These are phyloP conservation scores for Trinectes maculatus DNA, from an alignment of 2,113 vertebrate genomes.

Conservation along the genomic window DNA sequence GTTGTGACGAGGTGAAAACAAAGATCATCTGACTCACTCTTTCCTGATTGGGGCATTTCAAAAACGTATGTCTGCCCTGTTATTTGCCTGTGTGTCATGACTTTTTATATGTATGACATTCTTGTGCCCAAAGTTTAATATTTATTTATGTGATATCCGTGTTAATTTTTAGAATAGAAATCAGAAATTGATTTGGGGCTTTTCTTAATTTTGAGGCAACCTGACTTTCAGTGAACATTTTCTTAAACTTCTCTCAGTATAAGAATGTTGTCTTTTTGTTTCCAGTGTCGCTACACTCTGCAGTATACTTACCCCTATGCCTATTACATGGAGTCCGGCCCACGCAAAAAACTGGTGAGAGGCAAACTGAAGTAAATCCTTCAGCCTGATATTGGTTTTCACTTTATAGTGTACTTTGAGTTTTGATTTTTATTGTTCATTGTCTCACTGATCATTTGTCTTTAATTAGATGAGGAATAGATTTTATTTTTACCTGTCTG, in stretches of 20 bases:
- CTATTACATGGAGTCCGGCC: constrained; percentile 99
- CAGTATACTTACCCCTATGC: constrained; percentile 99
- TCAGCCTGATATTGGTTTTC: neutral
- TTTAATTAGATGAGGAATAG: too few species aligned
- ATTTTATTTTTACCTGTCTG: neutral
- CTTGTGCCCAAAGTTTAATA: too few species aligned
- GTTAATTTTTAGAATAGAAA: too few species aligned
- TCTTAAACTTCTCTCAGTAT: neutral
- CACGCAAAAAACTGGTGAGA: constrained; percentile 97
- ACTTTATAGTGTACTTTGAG: neutral
- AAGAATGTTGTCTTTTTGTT: constrained; percentile 6
- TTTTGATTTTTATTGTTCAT: neutral
- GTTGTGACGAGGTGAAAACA: constrained; percentile 1
- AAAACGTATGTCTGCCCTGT: too few species aligned
- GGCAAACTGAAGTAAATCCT: neutral
- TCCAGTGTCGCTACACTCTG: constrained; percentile 97
- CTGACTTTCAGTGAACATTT: neutral
- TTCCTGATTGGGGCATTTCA: too few species aligned
- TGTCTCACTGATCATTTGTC: neutral
- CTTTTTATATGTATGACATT: too few species aligned
- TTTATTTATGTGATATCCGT: too few species aligned
- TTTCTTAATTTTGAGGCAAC: neutral
- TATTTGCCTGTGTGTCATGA: too few species aligned
- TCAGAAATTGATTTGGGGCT: too few species aligned
- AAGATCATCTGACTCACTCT: neutral